Evolutionary conservation across 2,888 invertebrate species (phyloP), one percentile per base, ranked within the genome.

Genomic region (Nyleta sp.): DNA sequence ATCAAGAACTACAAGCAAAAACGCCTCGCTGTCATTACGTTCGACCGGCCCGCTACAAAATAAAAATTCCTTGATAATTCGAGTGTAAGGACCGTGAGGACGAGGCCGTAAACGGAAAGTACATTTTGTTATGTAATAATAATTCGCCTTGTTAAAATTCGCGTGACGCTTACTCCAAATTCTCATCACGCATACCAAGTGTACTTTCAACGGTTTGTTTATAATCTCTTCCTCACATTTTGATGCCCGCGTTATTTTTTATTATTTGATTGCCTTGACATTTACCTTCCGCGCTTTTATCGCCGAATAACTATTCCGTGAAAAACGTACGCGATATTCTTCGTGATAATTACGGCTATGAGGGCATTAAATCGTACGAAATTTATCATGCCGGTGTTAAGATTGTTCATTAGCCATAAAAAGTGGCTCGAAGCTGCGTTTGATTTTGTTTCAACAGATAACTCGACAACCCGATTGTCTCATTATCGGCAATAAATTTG

Each of bases 121-220:
- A 40, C 57, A 59, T 52, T 52, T 77, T 48, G 55, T 57, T 44
- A 57, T 57, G 60, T 33, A 68, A 57, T 57, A 59, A 73, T 65
- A 52, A 60, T 59, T 52, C 17, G 22, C n/a, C 22, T 42, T 52
- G 60, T 60, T 67, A 74, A 60, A 74, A 53, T 55, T 71, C 46
- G 62, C 50, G 59, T 62, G 46, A 52, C 42, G 38, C 44, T 70
- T 18, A 42, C 33, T 50, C 52, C 50, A 22, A 50, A 42, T 59
- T 70, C 59, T 42, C 59, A 59, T 65, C 52, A 50, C 42, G 42
- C 22, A 60, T 44, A 60, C 60, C 42, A 71, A 60, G 20, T 42
- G 40, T 42, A 59, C 70, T 42, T 59, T 70, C 50, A 70, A 70
- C 33, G 70, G 50, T 70, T 59, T 70, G 59, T 70, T 59, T 59